These are phyloP conservation scores for Fragum whitleyi DNA, from an alignment of 2,888 invertebrate species.

Conservation along the genomic window DNA sequence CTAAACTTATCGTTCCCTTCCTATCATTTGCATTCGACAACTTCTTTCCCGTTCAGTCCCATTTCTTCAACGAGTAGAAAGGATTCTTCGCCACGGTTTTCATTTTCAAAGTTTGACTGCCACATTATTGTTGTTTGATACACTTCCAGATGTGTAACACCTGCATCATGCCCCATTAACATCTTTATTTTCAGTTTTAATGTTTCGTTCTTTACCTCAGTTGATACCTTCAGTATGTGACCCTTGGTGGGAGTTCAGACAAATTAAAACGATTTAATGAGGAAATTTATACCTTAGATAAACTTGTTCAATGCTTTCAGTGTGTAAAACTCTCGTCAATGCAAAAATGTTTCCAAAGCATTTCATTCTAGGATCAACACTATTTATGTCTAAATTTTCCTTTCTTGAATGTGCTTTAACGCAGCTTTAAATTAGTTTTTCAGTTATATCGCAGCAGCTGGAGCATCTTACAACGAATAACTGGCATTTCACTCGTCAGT, in stretches of 20 bases:
- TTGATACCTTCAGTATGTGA: conserved; percentile 5
- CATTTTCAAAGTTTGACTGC: background rate
- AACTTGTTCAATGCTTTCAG: background rate
- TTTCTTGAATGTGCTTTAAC: too few relatives aligned
- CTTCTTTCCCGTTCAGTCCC: too few relatives aligned
- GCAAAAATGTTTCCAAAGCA: background rate
- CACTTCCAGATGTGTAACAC: conserved; percentile 4
- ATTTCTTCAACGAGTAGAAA: background rate
- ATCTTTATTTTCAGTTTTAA: conserved; percentile 25
- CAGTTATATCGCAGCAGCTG: too few relatives aligned
- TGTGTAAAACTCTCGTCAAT: background rate
- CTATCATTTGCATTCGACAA: too few relatives aligned
- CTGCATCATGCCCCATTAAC: conserved; percentile 16
- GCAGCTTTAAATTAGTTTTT: too few relatives aligned
- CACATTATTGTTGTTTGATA: background rate
- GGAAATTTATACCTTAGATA: background rate
- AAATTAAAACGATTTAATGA: conserved; percentile 4
- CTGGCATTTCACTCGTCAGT: too few relatives aligned
- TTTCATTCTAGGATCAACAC: too few relatives aligned
- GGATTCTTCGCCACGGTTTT: background rate
- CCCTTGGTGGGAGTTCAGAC: conserved; percentile 1
- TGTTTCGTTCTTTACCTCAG: background rate
- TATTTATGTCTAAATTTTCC: too few relatives aligned
- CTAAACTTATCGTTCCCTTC: too few relatives aligned
- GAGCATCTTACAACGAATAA: too few relatives aligned